Conservation (phyloP, 2,888 invertebrate species). For the Plutella xylostella region DNA sequence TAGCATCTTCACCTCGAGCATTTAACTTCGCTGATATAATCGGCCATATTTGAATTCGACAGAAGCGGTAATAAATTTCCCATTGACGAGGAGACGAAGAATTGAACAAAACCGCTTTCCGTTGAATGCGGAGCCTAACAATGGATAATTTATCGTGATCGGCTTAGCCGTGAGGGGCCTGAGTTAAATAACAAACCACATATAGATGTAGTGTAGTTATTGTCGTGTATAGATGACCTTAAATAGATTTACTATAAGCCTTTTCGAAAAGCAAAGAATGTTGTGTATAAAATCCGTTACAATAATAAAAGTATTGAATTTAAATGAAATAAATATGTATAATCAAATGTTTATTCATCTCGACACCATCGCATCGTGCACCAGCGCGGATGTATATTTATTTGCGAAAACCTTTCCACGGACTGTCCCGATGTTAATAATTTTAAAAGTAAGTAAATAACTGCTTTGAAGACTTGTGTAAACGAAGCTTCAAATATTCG, state of each 20-base stretch:
- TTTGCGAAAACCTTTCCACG: no score
- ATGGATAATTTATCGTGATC: constrained; percentile 65
- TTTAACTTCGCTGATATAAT: constrained; percentile 55
- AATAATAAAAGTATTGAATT: no score
- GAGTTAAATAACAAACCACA: constrained; percentile 42
- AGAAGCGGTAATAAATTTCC: constrained; percentile 60
- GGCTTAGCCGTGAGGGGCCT: constrained; percentile 32
- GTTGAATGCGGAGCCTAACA: constrained; percentile 56
- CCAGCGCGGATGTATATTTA: no score
- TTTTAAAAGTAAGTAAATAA: constrained; percentile 1
- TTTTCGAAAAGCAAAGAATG: no score
- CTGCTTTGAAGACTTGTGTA: constrained; percentile 5
- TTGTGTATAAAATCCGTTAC: no score
- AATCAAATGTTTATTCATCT: no score
- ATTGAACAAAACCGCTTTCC: constrained; percentile 66
- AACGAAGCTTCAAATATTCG: constrained; percentile 8
- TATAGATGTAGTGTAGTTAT: no score
- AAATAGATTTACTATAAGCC: no score
- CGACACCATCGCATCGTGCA: no score
- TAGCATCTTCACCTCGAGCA: constrained; percentile 42
- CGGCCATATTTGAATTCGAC: constrained; percentile 61
- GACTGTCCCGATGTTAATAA: no score
- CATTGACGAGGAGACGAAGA: constrained; percentile 64
- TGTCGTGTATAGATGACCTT: no score
- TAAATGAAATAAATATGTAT: no score